These are phyloP conservation scores for Apaloderma vittatum DNA, from an alignment of 2,113 vertebrate species.

Conservation along the genomic window DNA sequence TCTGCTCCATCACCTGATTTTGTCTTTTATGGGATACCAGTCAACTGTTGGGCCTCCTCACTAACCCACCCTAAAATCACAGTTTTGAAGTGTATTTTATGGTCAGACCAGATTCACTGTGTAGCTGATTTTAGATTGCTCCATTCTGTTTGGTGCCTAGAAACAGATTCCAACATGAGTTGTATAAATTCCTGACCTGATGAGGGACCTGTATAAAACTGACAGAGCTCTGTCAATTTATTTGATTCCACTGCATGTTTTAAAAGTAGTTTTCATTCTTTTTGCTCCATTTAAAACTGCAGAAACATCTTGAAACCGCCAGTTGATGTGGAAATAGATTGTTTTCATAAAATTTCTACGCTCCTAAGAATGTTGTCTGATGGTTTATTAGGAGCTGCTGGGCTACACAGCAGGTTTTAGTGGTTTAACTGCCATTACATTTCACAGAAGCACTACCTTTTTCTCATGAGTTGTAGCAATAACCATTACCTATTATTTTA, in stretches of 20 bases:
- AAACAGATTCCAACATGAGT: background rate
- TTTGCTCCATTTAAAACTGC: background rate
- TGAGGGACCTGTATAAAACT: background rate
- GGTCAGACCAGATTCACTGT: background rate
- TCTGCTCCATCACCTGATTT: background rate
- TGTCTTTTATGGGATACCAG: background rate
- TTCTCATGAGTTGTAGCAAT: background rate
- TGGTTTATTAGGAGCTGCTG: background rate
- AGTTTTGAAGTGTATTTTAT: background rate
- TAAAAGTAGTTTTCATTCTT: background rate
- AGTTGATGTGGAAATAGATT: background rate
- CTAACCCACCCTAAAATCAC: background rate
- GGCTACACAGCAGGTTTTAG: background rate
- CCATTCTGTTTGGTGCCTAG: background rate
- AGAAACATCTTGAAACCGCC: background rate
- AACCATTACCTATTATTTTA: background rate
- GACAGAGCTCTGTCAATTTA: background rate
- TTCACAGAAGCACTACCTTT: background rate
- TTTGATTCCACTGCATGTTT: background rate
- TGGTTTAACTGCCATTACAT: background rate
- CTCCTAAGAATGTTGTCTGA: background rate
- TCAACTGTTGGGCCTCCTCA: background rate
- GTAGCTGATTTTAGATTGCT: background rate
- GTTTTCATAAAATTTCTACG: background rate
- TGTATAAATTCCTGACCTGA: background rate